A percentile compares a stretch with the other conserved stretches of the same genome.
Conservation (phyloP, 1,140 invertebrate genomes). For the Tyrophagus putrescentiae region DNA sequence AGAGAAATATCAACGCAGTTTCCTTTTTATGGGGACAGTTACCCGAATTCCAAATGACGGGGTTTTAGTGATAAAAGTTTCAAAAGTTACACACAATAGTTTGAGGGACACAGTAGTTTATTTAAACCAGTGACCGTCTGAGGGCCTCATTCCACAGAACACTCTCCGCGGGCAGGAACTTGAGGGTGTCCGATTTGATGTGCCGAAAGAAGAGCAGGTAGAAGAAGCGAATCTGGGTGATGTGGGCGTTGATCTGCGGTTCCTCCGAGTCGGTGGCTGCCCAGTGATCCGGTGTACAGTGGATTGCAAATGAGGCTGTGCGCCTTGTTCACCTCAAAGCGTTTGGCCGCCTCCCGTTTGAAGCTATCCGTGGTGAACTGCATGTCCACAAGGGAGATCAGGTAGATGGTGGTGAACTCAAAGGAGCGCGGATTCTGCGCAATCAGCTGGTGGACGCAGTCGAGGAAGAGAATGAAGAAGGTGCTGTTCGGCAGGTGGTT, state of each 20-base stretch:
- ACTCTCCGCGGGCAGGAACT: neutral
- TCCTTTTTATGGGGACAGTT: no score
- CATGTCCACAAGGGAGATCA: slow-evolving; percentile 77
- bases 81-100: neutral
- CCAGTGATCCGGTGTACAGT: neutral
- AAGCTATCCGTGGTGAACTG: slow-evolving; percentile 15
- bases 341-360: neutral
- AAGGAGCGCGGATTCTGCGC: slow-evolving; percentile 73
- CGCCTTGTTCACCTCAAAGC: neutral
- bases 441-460: slow-evolving; percentile 79
- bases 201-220: slow-evolving; percentile 21
- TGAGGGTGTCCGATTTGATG: neutral
- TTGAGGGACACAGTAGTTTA: slow-evolving; percentile 5
- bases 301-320: neutral
- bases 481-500: neutral
- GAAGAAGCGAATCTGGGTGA: slow-evolving; percentile 19
- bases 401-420: slow-evolving; percentile 80
- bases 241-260: slow-evolving; percentile 14
- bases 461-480: slow-evolving; percentile 52
- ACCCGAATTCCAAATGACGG: no score
- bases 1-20: neutral
- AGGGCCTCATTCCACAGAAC: slow-evolving; percentile 5
- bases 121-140: neutral
- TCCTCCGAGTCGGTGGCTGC: slow-evolving; percentile 10
- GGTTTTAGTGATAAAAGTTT: no score